A percentile compares a stretch with the other conserved stretches of the same genome.
phyloP scores from a whole-genome alignment of 2,888 invertebrate species.

The Flexamia atlantica region DNA sequence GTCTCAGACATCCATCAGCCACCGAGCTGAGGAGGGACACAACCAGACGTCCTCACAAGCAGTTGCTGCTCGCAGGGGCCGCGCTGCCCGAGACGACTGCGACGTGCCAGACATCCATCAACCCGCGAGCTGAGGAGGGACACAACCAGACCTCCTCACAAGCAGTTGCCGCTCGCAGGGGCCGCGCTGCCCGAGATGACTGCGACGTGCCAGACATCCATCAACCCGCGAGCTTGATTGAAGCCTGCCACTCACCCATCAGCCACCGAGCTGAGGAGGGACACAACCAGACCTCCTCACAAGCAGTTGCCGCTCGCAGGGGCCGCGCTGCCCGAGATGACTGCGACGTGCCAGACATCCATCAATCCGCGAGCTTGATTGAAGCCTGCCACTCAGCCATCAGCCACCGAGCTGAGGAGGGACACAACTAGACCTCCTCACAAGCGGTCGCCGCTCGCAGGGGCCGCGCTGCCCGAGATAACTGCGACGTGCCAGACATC shows the following conservation, averaged over 20 bases:
- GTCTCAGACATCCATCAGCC: slow-evolving; percentile 47
- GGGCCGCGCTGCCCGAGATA: background rate
- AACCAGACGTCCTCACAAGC: no score
- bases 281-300: background rate
- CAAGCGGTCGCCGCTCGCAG: background rate
- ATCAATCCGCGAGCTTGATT: slow-evolving; percentile 59
- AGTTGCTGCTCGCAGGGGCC: background rate
- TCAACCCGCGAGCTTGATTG: slow-evolving; percentile 59
- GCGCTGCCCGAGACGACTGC: slow-evolving; percentile 43
- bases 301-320: background rate
- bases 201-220: slow-evolving; percentile 59
- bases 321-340: background rate
- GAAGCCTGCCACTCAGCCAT: slow-evolving; percentile 54
- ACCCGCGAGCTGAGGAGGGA: no score
- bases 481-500: background rate
- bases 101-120: slow-evolving; percentile 53
- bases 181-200: slow-evolving; percentile 43
- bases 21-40: no score
- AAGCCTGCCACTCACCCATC: slow-evolving; percentile 45
- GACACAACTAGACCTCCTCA: background rate
- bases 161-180: background rate
- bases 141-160: no score
- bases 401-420: background rate
- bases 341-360: background rate
- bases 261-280: background rate